phyloP scores from a whole-genome alignment of 64 coral and sea anemone genomes.

The Montipora sp. region DNA sequence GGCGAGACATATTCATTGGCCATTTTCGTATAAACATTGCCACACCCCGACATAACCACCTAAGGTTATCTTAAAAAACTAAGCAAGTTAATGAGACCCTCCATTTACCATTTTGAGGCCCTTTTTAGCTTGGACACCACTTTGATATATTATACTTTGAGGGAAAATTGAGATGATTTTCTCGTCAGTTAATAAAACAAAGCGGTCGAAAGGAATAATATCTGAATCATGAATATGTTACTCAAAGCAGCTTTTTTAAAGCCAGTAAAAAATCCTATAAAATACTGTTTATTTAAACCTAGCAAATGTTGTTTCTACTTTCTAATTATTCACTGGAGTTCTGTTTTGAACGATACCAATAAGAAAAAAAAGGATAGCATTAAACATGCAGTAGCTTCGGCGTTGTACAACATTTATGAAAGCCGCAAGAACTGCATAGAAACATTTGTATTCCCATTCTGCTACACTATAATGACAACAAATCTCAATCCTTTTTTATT shows the following conservation, averaged over 20 bases:
- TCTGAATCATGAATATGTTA: not conserved
- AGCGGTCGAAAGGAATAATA: not conserved
- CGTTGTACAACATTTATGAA: not conserved
- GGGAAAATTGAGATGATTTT: not conserved
- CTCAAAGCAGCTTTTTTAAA: not conserved
- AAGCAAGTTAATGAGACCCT: conserved; percentile 19
- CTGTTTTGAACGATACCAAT: not conserved
- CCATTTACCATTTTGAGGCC: conserved; percentile 10
- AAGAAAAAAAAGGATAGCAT: not conserved
- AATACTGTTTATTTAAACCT: not conserved
- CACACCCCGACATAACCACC: conserved; percentile 7
- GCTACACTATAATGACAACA: not conserved
- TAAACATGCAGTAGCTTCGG: not conserved
- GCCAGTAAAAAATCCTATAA: not conserved
- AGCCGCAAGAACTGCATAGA: not conserved
- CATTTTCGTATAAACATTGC: too few species aligned
- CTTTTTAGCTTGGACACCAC: not conserved
- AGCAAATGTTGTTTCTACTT: not conserved
- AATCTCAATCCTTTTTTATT: not conserved
- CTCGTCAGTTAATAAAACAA: not conserved
- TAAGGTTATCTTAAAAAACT: conserved; percentile 8
- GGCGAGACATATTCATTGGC: too few species aligned
- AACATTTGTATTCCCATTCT: not conserved
- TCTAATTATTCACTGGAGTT: not conserved
- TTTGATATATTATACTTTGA: not conserved